These are phyloP conservation scores for Xestia ashworthii DNA, from an alignment of 2,888 invertebrate genomes.

Conservation along the genomic window DNA sequence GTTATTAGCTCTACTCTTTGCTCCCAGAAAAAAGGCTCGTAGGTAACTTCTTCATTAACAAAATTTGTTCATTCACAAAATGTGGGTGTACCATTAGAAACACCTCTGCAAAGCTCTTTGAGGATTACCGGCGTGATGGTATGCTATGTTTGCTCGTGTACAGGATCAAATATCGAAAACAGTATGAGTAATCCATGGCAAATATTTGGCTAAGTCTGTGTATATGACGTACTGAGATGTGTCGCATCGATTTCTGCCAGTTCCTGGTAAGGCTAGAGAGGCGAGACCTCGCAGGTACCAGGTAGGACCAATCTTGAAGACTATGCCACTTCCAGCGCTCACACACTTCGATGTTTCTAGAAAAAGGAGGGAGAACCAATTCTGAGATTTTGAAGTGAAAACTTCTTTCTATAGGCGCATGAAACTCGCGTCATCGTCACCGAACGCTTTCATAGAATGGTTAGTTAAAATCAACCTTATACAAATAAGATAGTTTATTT, in stretches of 20 bases:
- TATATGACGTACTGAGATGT: slow-evolving; percentile 8
- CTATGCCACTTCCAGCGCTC: slow-evolving; percentile 32
- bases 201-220: slow-evolving; percentile 32
- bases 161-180: slow-evolving; percentile 24
- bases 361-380: not conserved
- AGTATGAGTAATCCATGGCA: slow-evolving; percentile 20
- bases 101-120: not conserved
- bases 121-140: not conserved
- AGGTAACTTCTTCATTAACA: not conserved
- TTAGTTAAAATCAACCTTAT: no score
- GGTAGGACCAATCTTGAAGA: slow-evolving; percentile 16
- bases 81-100: not conserved
- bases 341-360: slow-evolving; percentile 15
- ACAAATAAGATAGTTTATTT: no score
- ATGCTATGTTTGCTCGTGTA: not conserved
- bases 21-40: not conserved
- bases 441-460: no score
- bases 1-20: not conserved
- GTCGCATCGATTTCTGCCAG: slow-evolving; percentile 15
- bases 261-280: slow-evolving; percentile 17
- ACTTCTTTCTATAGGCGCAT: no score
- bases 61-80: not conserved
- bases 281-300: slow-evolving; percentile 34
- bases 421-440: no score
- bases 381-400: no score